phyloP scores from a whole-genome alignment of 2,888 invertebrate genomes.

The Zaprionus lineosus region DNA sequence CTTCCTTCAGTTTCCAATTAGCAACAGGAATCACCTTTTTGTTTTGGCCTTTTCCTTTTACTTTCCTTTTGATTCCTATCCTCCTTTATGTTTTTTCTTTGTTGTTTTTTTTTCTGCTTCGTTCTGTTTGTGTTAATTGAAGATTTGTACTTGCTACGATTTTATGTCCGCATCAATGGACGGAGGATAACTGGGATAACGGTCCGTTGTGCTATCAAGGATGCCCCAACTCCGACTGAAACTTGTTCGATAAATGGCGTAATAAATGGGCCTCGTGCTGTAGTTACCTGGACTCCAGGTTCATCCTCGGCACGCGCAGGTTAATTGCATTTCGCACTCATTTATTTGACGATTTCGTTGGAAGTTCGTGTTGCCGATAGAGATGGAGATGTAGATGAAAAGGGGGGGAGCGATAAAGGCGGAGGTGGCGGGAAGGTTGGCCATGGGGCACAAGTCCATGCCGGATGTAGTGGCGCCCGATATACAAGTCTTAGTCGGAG shows the following conservation, averaged over 20 bases:
- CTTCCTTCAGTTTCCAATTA: conserved; percentile 73
- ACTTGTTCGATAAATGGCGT: conserved; percentile 54
- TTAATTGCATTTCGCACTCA: conserved; percentile 72
- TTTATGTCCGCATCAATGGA: conserved; percentile 59
- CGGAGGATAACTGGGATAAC: conserved; percentile 32
- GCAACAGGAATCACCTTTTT: conserved; percentile 75
- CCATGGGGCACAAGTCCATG: not conserved
- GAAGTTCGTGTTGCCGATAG: not conserved
- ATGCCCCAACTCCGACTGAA: not conserved
- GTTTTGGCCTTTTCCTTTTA: conserved; percentile 10
- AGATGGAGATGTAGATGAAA: not conserved
- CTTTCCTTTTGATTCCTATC: conserved; percentile 2
- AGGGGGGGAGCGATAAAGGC: not conserved
- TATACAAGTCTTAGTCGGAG: not conserved
- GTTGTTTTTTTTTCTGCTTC: conserved; percentile 13
- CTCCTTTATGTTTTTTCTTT: not conserved
- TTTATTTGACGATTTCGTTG: conserved; percentile 57
- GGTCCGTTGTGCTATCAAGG: conserved; percentile 10
- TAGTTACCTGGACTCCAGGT: conserved; percentile 5
- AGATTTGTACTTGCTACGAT: conserved; percentile 69
- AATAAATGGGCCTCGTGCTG: conserved; percentile 48
- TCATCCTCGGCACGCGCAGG: conserved; percentile 66
- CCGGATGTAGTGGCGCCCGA: conserved; percentile 7
- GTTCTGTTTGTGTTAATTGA: conserved; percentile 66
- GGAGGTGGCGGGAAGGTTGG: not conserved